Evolutionary conservation across 2,113 vertebrate species (phyloP), one percentile per base, ranked within the genome.

Genomic region (Rhipidura dahli): DNA sequence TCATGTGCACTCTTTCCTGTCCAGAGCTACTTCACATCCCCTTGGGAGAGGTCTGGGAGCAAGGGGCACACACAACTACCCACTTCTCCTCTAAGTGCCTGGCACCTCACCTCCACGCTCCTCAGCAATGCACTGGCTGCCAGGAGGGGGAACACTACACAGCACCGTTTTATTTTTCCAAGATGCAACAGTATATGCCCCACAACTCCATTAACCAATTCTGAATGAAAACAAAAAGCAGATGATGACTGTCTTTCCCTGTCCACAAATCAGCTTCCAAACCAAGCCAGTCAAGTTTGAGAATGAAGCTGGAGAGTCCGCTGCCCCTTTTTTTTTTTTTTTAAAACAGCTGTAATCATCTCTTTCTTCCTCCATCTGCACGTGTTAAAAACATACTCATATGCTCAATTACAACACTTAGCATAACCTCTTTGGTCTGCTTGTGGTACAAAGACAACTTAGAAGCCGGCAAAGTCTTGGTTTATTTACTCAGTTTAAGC

Each of bases 271-370:
- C 7, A 40, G n/a, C 39, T 83, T 60, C 12, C 33, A 28, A 42
- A 33, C 7, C 31, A 37, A 27, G 11, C 8, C 39, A 63, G 15
- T 9, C 1, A 1, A 1, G 8, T 22, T 22, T 4, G 2, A 22
- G 50, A 75, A 15, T 7, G 5, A 75, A 56, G 42, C 22, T 33
- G 28, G 2, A n/a, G 13, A 71, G 10, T 21, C 26, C 1, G 4
- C 15, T 28, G 15, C 9, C 30, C 7, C 6, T 35, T 16, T 21
- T 45, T 49, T 47, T 35, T 4, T 2, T 3, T 54, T 49, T 37
- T 3, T 2, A 3, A n/a, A 16, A 42, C 17, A 61, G 17, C 20
- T 60, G 7, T 30, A 75, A 45, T 23, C 26, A 8, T 20, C 27
- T 51, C 39, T 44, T 27, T 23, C 37, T 87, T 54, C 54, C 47